Evolutionary conservation across 2,888 invertebrate species (phyloP).

Genomic region (Mesorhabditis belari): DNA sequence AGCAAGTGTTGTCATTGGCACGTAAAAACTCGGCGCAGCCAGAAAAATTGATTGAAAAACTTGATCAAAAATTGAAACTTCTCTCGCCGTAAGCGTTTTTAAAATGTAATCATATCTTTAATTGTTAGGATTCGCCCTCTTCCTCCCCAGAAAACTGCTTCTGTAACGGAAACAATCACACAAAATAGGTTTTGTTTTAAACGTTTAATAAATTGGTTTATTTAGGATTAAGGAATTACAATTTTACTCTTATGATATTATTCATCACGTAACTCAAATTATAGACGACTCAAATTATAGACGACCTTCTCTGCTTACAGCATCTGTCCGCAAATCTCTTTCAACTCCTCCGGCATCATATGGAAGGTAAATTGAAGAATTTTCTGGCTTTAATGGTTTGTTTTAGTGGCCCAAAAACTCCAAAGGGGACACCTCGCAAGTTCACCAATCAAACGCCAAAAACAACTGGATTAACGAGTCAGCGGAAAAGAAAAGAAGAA

Average conservation of each 20-base stretch:
- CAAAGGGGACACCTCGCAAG: background rate
- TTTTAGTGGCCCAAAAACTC: background rate
- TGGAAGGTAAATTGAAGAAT: background rate
- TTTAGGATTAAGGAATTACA: too few species aligned
- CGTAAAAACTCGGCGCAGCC: background rate
- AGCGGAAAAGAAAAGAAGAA: background rate
- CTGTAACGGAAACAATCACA: too few species aligned
- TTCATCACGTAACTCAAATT: too few species aligned
- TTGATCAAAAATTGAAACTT: background rate
- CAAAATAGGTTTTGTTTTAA: too few species aligned
- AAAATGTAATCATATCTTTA: too few species aligned
- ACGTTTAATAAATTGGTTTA: too few species aligned
- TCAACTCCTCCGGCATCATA: background rate
- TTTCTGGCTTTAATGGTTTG: background rate
- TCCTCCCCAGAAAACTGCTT: too few species aligned
- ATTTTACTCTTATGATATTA: too few species aligned
- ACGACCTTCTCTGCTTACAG: background rate
- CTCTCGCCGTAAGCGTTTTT: background rate
- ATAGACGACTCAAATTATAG: too few species aligned
- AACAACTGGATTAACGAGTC: background rate
- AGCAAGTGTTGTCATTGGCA: background rate
- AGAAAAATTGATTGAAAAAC: background rate
- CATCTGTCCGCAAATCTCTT: background rate
- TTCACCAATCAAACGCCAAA: background rate
- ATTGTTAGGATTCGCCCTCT: too few species aligned